phyloP scores from a whole-genome alignment of 2,797 vertebrate genomes.

The Cossypha dichroa region DNA sequence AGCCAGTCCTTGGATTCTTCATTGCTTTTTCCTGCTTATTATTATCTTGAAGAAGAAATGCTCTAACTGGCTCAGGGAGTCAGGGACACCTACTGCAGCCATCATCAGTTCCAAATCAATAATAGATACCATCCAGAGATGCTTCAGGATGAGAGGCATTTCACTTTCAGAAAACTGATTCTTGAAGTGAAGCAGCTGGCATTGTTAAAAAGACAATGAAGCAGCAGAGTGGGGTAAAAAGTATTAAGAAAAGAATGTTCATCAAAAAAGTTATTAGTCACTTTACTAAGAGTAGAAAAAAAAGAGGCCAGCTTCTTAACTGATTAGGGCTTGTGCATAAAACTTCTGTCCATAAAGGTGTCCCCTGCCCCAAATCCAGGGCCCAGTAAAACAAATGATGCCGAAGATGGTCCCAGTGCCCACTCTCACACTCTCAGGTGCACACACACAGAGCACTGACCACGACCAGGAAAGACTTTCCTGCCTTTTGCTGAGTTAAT shows the following conservation, averaged over 20 bases:
- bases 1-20: background rate
- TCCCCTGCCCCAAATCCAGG: background rate
- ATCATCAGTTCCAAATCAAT: conserved; percentile 32
- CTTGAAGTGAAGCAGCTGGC: background rate
- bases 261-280: background rate
- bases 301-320: background rate
- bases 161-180: background rate
- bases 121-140: conserved; percentile 2
- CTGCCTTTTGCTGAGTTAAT: background rate
- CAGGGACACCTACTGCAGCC: background rate
- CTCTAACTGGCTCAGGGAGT: background rate
- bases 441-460: background rate
- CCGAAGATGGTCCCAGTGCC: background rate
- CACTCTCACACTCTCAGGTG: background rate
- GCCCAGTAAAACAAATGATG: background rate
- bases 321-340: background rate
- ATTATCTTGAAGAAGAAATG: background rate
- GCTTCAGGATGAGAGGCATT: conserved; percentile 6
- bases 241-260: background rate
- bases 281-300: background rate
- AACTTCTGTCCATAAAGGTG: background rate
- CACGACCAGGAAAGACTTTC: background rate
- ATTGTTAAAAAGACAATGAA: conserved; percentile 7
- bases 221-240: background rate
- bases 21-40: conserved; percentile 11